Evolutionary conservation across 2,888 invertebrate species (phyloP).

Genomic region (Tiliacea aurago): DNA sequence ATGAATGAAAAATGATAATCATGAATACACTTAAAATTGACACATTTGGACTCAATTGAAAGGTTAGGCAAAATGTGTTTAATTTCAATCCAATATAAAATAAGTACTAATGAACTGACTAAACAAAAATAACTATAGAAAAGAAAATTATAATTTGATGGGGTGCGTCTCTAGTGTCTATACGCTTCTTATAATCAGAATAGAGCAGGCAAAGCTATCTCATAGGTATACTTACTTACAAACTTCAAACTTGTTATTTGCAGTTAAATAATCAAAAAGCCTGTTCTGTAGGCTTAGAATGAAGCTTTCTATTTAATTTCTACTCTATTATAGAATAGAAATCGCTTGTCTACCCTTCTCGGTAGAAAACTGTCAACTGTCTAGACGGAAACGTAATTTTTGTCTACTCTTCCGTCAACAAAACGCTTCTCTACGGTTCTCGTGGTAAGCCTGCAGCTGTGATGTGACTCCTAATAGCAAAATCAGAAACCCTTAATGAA

Average conservation of each 20-base stretch:
- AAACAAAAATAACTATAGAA: no score
- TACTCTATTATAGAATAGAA: no score
- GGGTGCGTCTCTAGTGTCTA: no score
- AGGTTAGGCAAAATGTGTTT: neutral
- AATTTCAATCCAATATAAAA: neutral
- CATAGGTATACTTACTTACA: neutral
- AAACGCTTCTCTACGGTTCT: no score
- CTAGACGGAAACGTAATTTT: no score
- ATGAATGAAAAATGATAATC: slow-evolving; percentile 15
- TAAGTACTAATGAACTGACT: no score
- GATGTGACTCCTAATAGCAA: neutral
- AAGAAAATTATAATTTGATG: no score
- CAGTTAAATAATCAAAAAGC: neutral
- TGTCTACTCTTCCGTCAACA: no score
- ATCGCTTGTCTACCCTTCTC: no score
- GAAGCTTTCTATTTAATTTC: no score
- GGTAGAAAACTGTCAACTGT: no score
- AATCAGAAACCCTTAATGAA: slow-evolving; percentile 8
- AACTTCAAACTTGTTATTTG: neutral
- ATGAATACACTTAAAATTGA: slow-evolving; percentile 15
- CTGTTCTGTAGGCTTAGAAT: no score
- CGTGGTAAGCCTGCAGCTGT: neutral
- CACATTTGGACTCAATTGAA: neutral
- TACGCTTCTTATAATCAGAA: neutral
- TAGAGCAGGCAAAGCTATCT: neutral